Base-by-base conservation (phyloP, 2,888 invertebrate genomes). In the Pachliopta kotzebuea region DNA sequence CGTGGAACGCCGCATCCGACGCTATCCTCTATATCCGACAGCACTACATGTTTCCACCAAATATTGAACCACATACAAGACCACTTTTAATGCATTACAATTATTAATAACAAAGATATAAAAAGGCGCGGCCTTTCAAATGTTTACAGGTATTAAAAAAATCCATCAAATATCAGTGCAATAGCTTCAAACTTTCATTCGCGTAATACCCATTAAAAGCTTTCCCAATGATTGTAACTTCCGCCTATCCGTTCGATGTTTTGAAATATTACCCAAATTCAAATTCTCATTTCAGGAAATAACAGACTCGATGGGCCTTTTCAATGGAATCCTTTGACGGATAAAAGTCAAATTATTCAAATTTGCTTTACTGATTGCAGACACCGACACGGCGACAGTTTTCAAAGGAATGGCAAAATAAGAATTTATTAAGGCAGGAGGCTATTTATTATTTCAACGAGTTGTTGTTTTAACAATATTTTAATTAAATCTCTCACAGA, bases 1-100 rank as follows among this genome's bases (percentile, higher is more conserved):
- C 83, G 82, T 77, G 80, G 80, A 67, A 72, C 70, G 76, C 77
- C 75, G 77, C 84, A 80, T 88, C 88, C 88, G 88, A 84, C 83
- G 74, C 75, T 75, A 78, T 79, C 77, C 77, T 76, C 60, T 70
- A 71, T 76, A 77, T 74, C 71, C 67, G 67, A 62, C 71, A 42
- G 63, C 55, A 64, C 53, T 57, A 53, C 60, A 56, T 20, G 49
- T 55, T 21, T 23, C 60, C 42, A 31, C 53, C 61, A 29, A 67
- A 63, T 62, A 59, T 66, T 29, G n/a, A 55, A 49, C 50, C 20
- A 21, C 52, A 49, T 31, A 45, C 45, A 58, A 54, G 49, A 37
- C 29, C n/a, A 17, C 58, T 54, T 55, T 58, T 21, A 26, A 55
- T 23, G 21, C n/a, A 50, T 50, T 31, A 37, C 37, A 37, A 37